phyloP scores from a whole-genome alignment of 2,113 vertebrate species.

The Varanus salvator region DNA sequence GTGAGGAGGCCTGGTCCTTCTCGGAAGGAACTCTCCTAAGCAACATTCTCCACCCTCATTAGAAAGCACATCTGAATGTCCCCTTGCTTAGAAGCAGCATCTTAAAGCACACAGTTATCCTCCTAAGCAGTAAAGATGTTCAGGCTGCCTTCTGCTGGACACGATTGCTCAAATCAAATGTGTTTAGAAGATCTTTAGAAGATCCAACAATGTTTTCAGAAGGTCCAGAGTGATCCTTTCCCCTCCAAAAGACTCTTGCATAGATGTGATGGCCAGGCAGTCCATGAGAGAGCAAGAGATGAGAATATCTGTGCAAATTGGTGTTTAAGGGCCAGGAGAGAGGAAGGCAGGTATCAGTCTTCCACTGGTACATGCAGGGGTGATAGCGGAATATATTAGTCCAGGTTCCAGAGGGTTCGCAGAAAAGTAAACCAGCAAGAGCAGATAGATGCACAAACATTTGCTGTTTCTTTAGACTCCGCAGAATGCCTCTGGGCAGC shows the following conservation, averaged over 20 bases:
- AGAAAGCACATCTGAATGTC: not conserved
- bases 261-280: not conserved
- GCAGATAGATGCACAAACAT: not conserved
- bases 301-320: not conserved
- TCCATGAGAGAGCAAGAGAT: not conserved
- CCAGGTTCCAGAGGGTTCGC: not conserved
- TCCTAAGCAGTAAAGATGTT: not conserved
- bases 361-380: not conserved
- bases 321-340: not conserved
- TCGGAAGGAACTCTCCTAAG: constrained; percentile 39
- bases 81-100: not conserved
- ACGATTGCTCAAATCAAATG: not conserved
- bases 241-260: not conserved
- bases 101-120: not conserved
- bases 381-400: not conserved
- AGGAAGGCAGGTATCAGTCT: not conserved
- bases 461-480: not conserved
- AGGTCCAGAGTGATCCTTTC: not conserved
- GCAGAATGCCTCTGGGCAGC: not conserved
- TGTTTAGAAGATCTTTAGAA: not conserved
- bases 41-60: constrained; percentile 39
- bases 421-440: not conserved
- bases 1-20: not conserved
- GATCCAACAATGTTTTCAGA: not conserved
- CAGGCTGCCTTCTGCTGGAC: not conserved